Base-by-base conservation (phyloP, 2,113 vertebrate genomes). In the Suncus etruscus region DNA sequence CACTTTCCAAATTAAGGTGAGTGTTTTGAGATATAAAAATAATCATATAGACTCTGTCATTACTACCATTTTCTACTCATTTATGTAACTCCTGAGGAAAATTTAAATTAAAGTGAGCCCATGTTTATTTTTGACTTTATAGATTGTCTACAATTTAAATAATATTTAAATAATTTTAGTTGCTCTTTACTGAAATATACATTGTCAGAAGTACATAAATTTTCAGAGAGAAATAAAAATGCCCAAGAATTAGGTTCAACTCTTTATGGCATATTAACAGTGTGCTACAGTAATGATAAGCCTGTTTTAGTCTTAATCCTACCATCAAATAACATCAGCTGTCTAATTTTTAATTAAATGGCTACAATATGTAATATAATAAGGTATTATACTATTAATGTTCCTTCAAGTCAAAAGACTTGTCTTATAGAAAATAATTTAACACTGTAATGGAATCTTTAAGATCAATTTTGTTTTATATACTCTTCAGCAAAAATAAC, bases 401-500 rank as follows among this genome's bases (percentile, higher is more conserved):
- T 93, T 95, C 96, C 95, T 95, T 96, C 87, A 97, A 96, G 92
- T 97, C 83, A 78, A 94, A 96, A 97, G 97, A 94, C 73, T 16
- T 95, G 83, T 58, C 95, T 97, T 83, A 95, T 97, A 97, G 85
- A 98, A 98, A 98, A 98, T 97, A 97, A 97, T 83, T 88, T 96
- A 98, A 96, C 93, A 95, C 95, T 95, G 95, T 97, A 96, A 96
- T 95, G 96, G 93, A 91, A 96, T 96, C 76, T 85, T 96, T 82
- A 95, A 96, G 93, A 97, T 97, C 94, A 96, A 95, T 92, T 97
- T 65, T 74, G 95, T 96, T 97, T 96, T 95, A 97, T 97, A 97
- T 96, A 97, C 84, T 98, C 94, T 97, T 96, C 97, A 98, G 95
- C 94, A 98, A 98, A 98, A 98, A 98, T 97, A 98, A 97, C 94